These are phyloP conservation scores for Galerucella nymphaeae DNA, from an alignment of 2,888 invertebrate species.

Conservation along the genomic window DNA sequence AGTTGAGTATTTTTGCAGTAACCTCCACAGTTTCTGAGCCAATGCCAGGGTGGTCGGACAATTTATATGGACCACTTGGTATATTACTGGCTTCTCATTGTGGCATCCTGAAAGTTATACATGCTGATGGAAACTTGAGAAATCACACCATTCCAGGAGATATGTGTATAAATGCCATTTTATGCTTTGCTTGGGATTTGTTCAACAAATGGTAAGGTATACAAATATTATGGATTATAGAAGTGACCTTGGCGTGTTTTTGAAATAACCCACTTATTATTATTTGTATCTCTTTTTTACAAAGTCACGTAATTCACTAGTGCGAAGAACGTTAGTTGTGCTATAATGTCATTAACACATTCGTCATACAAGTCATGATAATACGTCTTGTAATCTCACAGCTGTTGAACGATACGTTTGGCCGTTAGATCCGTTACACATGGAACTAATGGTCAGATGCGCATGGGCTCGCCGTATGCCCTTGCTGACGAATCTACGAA, in stretches of 20 bases:
- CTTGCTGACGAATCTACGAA: too few relatives aligned
- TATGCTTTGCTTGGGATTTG: conserved; percentile 61
- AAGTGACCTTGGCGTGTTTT: neutral
- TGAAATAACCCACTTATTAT: too few relatives aligned
- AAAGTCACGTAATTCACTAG: too few relatives aligned
- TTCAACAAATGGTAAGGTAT: conserved; percentile 48
- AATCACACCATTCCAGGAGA: conserved; percentile 63
- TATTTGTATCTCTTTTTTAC: too few relatives aligned
- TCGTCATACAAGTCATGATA: too few relatives aligned
- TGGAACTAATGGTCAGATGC: too few relatives aligned
- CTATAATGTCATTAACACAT: too few relatives aligned
- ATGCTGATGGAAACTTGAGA: conserved; percentile 51
- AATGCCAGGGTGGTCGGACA: conserved; percentile 73
- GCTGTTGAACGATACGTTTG: too few relatives aligned
- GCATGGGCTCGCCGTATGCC: too few relatives aligned
- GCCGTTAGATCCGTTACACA: too few relatives aligned
- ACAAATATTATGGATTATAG: neutral
- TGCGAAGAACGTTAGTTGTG: too few relatives aligned
- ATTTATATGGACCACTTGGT: conserved; percentile 69
- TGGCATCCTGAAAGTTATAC: conserved; percentile 67
- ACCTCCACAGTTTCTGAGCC: conserved; percentile 65
- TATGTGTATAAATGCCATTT: conserved; percentile 61
- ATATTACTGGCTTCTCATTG: conserved; percentile 65
- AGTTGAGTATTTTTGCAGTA: conserved; percentile 55
- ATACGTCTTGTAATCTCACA: too few relatives aligned